These are phyloP conservation scores for Hoplias malabaricus DNA, from an alignment of 2,113 vertebrate genomes.

Conservation along the genomic window DNA sequence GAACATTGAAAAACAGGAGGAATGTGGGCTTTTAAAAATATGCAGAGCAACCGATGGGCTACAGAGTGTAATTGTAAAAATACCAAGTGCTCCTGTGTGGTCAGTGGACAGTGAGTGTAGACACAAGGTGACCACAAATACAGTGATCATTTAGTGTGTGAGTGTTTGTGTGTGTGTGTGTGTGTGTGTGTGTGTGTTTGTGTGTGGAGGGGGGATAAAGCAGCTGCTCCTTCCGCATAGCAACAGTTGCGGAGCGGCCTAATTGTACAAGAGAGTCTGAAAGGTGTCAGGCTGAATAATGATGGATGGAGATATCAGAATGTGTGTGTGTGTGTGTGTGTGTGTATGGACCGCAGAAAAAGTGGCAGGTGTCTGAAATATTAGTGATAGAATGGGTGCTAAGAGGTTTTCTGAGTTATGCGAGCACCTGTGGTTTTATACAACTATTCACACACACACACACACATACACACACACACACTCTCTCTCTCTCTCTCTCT, in stretches of 20 bases:
- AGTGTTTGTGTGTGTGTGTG: slow-evolving; percentile 31
- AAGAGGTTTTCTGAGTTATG: slow-evolving; percentile 24
- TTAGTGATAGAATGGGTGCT: slow-evolving; percentile 26
- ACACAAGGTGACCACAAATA: no score
- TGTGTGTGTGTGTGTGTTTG: not conserved
- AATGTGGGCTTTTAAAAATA: no score
- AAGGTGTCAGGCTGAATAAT: slow-evolving; percentile 42
- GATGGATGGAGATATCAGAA: slow-evolving; percentile 30
- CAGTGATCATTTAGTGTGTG: slow-evolving; percentile 16
- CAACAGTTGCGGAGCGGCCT: slow-evolving; percentile 34
- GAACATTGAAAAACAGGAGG: no score
- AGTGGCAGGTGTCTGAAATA: slow-evolving; percentile 24
- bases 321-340: slow-evolving; percentile 39
- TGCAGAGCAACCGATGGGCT: no score
- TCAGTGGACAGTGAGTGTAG: slow-evolving; percentile 37
- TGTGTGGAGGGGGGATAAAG: slow-evolving; percentile 2
- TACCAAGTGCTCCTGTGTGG: no score
- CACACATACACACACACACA: slow-evolving; percentile 18
- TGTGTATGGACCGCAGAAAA: not conserved
- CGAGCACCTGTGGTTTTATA: slow-evolving; percentile 14
- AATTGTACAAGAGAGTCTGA: slow-evolving; percentile 27
- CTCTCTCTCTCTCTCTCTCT: not conserved
- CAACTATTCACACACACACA: not conserved
- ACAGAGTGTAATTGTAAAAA: no score
- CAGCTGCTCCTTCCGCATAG: slow-evolving; percentile 22